A percentile compares a stretch with the other conserved stretches of the same genome.
Evolutionary conservation across 2,888 invertebrate species (phyloP).

Genomic region (Mellilla xanthometata): DNA sequence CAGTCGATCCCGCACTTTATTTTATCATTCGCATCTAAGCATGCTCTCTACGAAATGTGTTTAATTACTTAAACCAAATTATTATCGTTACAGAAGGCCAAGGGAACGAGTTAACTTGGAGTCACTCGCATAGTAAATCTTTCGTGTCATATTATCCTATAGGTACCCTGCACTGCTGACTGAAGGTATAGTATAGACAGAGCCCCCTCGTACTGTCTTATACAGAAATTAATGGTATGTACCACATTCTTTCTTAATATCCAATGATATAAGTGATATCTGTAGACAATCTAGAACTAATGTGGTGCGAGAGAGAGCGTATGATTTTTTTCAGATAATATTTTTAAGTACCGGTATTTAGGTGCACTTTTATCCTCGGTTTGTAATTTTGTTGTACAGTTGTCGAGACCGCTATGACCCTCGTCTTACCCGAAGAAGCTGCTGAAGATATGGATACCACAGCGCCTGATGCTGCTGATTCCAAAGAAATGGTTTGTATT

Average conservation of each 20-base stretch:
- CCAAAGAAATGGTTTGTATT: constrained; percentile 45
- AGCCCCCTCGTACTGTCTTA: constrained; percentile 20
- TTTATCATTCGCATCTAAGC: not conserved
- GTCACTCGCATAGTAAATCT: constrained; percentile 36
- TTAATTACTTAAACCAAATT: constrained; percentile 34
- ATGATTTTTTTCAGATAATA: constrained; percentile 44
- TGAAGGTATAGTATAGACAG: constrained; percentile 38
- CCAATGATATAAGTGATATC: not conserved
- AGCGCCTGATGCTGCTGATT: constrained; percentile 28
- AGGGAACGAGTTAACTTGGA: constrained; percentile 38
- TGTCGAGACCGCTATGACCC: constrained; percentile 31
- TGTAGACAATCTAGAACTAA: constrained; percentile 1
- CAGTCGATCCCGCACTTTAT: not conserved
- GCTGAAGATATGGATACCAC: constrained; percentile 45
- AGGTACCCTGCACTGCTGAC: constrained; percentile 30
- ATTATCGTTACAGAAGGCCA: constrained; percentile 61
- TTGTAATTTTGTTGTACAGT: constrained; percentile 51
- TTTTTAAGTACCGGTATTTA: constrained; percentile 12
- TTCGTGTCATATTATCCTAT: constrained; percentile 35
- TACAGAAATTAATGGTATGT: constrained; percentile 43
- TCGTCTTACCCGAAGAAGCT: constrained; percentile 34
- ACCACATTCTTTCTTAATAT: constrained; percentile 19
- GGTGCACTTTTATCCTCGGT: constrained; percentile 49
- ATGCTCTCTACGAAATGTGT: constrained; percentile 8
- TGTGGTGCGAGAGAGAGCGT: constrained; percentile 4